phyloP scores from a whole-genome alignment of 2,888 invertebrate genomes.

The Agonopterix arenella region DNA sequence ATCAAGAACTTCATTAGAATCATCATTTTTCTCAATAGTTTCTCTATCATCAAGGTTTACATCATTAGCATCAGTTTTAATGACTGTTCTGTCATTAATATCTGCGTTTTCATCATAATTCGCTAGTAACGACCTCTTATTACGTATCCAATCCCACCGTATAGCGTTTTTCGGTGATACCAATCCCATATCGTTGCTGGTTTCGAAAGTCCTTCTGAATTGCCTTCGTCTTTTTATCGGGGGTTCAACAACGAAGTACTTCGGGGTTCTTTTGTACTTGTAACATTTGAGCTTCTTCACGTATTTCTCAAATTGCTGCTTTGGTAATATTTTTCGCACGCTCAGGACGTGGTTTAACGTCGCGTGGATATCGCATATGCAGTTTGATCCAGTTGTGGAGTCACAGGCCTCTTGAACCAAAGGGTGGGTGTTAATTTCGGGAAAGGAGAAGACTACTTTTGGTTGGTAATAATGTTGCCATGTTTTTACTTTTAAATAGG shows the following conservation, averaged over 20 bases:
- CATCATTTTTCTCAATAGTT: background rate
- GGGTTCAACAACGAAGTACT: conserved; percentile 20
- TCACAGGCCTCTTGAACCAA: conserved; percentile 54
- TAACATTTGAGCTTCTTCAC: conserved; percentile 31
- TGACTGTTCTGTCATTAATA: background rate
- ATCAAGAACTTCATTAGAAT: conserved; percentile 12
- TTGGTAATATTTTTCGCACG: conserved; percentile 14
- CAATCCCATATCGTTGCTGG: background rate
- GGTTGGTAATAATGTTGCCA: no score
- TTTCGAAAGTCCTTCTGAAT: background rate
- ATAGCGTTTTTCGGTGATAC: conserved; percentile 1
- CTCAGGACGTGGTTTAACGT: conserved; percentile 25
- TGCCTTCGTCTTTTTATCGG: background rate
- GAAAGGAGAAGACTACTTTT: conserved; percentile 3
- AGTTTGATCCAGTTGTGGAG: conserved; percentile 14
- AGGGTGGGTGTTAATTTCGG: conserved; percentile 19
- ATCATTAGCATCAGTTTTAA: background rate
- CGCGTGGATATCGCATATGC: conserved; percentile 37
- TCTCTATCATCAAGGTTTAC: background rate
- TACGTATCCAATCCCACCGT: conserved; percentile 5
- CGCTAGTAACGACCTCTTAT: background rate
- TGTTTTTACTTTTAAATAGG: no score
- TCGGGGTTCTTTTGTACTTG: conserved; percentile 22
- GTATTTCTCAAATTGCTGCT: conserved; percentile 24
- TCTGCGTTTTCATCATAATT: background rate